A percentile compares a stretch with the other conserved stretches of the same genome.
Conservation (phyloP, 1,140 invertebrate species). For the Carposina sasakii region DNA sequence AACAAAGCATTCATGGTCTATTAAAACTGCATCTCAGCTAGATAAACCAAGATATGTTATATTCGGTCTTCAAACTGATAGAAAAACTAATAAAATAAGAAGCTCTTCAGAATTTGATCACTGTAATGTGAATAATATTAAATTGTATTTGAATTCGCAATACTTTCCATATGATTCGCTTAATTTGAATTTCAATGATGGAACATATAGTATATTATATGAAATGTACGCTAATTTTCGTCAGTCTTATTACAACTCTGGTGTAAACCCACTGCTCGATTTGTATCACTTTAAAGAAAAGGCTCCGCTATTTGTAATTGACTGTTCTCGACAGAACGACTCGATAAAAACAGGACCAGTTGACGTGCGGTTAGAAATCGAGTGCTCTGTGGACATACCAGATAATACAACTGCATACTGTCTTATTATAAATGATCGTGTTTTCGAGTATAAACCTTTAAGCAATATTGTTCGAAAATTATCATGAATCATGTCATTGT, state of each 20-base stretch:
- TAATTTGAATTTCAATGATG: slow-evolving; percentile 13
- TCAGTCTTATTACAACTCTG: slow-evolving; percentile 14
- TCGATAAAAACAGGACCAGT: slow-evolving; percentile 20
- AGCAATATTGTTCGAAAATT: slow-evolving; percentile 22
- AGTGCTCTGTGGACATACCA: slow-evolving; percentile 17
- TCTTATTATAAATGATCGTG: slow-evolving; percentile 24
- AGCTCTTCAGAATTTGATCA: slow-evolving; percentile 10
- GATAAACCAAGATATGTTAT: slow-evolving; percentile 35
- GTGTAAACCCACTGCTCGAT: slow-evolving; percentile 7
- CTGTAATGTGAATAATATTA: slow-evolving; percentile 12
- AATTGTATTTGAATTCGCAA: slow-evolving; percentile 12
- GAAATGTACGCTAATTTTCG: slow-evolving; percentile 18
- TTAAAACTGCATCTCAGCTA: slow-evolving; percentile 33
- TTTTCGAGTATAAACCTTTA: slow-evolving; percentile 26
- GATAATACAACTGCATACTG: slow-evolving; percentile 27
- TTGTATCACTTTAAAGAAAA: slow-evolving; percentile 4
- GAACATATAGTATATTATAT: slow-evolving; percentile 16
- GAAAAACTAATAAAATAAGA: slow-evolving; percentile 11
- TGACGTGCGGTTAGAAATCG: slow-evolving; percentile 22
- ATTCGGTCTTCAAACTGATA: slow-evolving; percentile 10
- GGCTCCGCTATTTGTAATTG: slow-evolving; percentile 13
- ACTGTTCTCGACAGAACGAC: slow-evolving; percentile 17
- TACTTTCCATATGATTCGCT: slow-evolving; percentile 16
- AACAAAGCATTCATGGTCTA: slow-evolving; percentile 32
- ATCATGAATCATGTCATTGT: slow-evolving; percentile 20